A percentile compares a stretch with the other conserved stretches of the same genome.
These are phyloP conservation scores for Turnix velox DNA, from an alignment of 2,113 vertebrate genomes.

Conservation along the genomic window DNA sequence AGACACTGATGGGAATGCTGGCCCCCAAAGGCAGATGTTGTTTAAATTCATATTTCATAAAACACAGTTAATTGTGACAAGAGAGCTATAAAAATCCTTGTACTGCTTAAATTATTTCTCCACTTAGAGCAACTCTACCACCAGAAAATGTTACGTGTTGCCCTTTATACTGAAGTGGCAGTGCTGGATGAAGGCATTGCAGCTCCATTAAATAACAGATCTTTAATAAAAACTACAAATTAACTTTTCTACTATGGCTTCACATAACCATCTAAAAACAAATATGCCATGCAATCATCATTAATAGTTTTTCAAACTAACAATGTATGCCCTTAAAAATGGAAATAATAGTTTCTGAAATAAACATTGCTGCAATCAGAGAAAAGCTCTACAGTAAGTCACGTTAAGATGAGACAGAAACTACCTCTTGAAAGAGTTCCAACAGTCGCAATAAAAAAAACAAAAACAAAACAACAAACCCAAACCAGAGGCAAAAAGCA, in stretches of 20 bases:
- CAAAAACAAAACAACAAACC: background rate
- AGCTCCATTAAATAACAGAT: background rate
- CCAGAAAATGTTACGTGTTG: background rate
- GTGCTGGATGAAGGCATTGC: background rate
- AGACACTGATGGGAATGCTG: fast-evolving
- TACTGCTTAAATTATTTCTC: conserved; percentile 13
- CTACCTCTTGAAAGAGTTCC: background rate
- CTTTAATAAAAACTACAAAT: background rate
- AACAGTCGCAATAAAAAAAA: background rate
- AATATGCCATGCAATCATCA: background rate
- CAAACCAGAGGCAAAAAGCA: background rate
- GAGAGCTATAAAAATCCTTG: conserved; percentile 33
- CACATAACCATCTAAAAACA: background rate
- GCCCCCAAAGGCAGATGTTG: background rate
- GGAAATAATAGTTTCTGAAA: background rate
- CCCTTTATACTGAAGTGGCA: background rate
- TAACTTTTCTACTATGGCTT: background rate
- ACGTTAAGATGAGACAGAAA: background rate
- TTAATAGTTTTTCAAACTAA: background rate
- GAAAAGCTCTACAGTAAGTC: background rate
- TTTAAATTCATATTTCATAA: conserved; percentile 45
- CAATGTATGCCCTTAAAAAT: background rate
- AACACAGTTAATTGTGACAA: conserved; percentile 39
- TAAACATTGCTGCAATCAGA: background rate
- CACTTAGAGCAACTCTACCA: conserved; percentile 2